Percentiles rank a stretch among this genome's conserved stretches.
These are phyloP conservation scores for Cyrtonyx montezumae DNA, from an alignment of 2,113 vertebrate genomes.

Conservation along the genomic window DNA sequence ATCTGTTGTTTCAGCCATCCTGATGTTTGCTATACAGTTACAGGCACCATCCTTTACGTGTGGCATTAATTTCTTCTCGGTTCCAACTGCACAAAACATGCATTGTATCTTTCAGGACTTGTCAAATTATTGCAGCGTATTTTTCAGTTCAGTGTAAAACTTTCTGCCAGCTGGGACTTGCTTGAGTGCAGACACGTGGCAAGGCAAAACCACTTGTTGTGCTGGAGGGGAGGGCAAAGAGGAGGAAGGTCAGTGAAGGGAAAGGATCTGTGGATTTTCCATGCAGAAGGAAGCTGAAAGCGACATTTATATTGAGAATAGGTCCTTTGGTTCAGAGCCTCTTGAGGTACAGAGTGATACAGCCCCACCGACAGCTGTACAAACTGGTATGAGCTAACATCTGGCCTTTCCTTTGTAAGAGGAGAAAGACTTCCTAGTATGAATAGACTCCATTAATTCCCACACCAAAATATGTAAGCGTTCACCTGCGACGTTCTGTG, in stretches of 20 bases:
- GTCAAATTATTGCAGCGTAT: not conserved
- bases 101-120: constrained; percentile 14
- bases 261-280: not conserved
- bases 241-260: not conserved
- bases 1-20: not conserved
- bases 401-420: constrained; percentile 4
- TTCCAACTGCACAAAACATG: not conserved
- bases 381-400: not conserved
- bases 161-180: not conserved
- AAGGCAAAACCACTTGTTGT: not conserved
- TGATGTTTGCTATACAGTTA: not conserved
- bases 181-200: not conserved
- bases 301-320: not conserved
- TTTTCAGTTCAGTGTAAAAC: not conserved
- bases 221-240: not conserved
- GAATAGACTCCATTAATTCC: not conserved
- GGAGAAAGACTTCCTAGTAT: not conserved
- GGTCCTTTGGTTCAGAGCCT: not conserved
- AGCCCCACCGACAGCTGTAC: not conserved
- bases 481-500: not conserved
- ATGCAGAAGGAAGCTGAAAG: not conserved
- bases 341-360: not conserved
- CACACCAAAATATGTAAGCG: not conserved
- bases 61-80: not conserved
- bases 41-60: not conserved